Evolutionary conservation across 2,888 invertebrate species (phyloP).

Genomic region (Deroplatys truncata): DNA sequence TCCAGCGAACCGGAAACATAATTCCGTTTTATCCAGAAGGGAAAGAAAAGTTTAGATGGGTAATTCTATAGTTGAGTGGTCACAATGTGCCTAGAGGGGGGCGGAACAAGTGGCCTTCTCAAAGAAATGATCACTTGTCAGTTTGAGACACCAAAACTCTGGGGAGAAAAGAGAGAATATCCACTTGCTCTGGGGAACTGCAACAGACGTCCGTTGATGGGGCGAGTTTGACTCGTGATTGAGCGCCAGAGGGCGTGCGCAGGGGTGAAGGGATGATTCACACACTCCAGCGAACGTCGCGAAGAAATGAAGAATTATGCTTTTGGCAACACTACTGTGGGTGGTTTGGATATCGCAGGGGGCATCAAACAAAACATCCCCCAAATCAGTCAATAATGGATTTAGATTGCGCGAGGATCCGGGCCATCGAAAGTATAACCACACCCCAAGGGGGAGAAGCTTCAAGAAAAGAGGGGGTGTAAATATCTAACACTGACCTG

Average conservation of each 20-base stretch:
- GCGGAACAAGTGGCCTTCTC: background rate
- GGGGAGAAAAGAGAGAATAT: background rate
- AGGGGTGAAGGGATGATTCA: constrained; percentile 12
- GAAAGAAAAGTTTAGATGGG: background rate
- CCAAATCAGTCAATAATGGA: constrained; percentile 17
- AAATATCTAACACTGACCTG: background rate
- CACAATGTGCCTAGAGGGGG: background rate
- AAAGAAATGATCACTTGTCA: background rate
- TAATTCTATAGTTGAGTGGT: background rate
- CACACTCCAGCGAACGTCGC: background rate
- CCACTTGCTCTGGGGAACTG: background rate
- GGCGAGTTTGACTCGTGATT: constrained; percentile 5
- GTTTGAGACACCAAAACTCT: background rate
- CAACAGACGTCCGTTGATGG: background rate
- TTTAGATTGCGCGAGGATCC: constrained; percentile 3
- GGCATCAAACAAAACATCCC: constrained; percentile 4
- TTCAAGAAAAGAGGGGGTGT: background rate
- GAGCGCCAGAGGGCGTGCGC: constrained; percentile 13
- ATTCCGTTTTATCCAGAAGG: background rate
- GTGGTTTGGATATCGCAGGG: background rate
- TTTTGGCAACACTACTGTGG: background rate
- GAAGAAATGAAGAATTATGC: constrained; percentile 8
- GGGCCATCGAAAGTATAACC: constrained; percentile 9
- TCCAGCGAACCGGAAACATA: background rate
- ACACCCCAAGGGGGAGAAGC: background rate